Base-by-base conservation (phyloP, 1,140 invertebrate species). In the Hestina assimilis region DNA sequence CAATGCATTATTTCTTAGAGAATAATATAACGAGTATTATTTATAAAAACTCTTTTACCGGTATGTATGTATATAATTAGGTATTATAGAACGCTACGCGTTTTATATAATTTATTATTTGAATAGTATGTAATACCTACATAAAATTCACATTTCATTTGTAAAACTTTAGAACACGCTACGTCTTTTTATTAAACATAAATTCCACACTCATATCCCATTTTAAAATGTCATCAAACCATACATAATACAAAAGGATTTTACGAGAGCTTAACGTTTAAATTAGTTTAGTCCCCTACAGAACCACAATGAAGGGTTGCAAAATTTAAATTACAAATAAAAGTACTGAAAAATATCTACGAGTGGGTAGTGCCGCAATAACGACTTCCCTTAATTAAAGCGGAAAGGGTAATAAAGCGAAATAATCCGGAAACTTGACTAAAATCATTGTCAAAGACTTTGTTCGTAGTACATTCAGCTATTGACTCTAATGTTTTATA, bases 271-370 rank as follows among this genome's bases (percentile, higher is more conserved):
- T 87, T 84, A 87, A 72, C 83, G 78, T 83, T 83, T 86, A 84
- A 86, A 86, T 87, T 86, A 84, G 84, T 87, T 85, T 82, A 82
- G 78, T 76, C 83, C 84, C 84, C 79, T 72, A 72, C 69, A 79
- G 70, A 65, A 82, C 73, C 78, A 50, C 76, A 72, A 64, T 59
- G 72, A 83, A 83, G 83, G 83, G 80, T 87, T 84, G 80, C 69
- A 63, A 84, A 87, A 89, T 89, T 89, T 89, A 88, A 89, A 89
- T 89, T 85, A 88, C 87, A 89, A 89, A 89, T 87, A 87, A 87
- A 89, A 88, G 77, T 72, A 85, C 81, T 83, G 81, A 88, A 86
- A 88, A 86, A 88, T 86, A 85, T 81, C 82, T 79, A 73, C 79
- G 80, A 85, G 79, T 82, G 78, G 81, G 78, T 83, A 84, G 81